A percentile compares a stretch with the other conserved stretches of the same genome.
phyloP scores from a whole-genome alignment of 2,888 invertebrate species.

The Amblyteles armatorius region DNA sequence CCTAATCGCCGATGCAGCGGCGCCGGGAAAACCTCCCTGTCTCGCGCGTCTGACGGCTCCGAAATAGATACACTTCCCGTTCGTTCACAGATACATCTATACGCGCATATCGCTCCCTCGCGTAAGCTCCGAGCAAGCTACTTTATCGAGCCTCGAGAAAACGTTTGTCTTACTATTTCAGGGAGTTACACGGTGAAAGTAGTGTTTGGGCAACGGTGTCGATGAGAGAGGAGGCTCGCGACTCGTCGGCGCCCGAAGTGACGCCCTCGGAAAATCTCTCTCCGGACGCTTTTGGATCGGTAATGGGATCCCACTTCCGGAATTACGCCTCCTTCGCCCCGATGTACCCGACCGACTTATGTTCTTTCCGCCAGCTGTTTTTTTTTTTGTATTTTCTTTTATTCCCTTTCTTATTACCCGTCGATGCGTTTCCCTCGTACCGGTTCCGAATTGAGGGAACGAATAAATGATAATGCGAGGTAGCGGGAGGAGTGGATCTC shows the following conservation, averaged over 20 bases:
- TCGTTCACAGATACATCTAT: constrained; percentile 19
- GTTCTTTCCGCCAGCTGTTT: background rate
- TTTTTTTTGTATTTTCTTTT: background rate
- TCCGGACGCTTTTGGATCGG: background rate
- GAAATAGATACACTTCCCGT: constrained; percentile 52
- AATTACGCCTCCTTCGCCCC: background rate
- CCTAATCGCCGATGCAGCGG: constrained; percentile 13
- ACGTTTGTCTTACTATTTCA: constrained; percentile 51
- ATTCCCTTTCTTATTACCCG: background rate
- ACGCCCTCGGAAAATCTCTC: constrained; percentile 6
- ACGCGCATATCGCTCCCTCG: background rate
- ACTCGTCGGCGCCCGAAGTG: background rate
- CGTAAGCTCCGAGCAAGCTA: constrained; percentile 16
- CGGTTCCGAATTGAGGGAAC: background rate
- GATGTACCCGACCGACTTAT: background rate
- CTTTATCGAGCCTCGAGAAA: constrained; percentile 44
- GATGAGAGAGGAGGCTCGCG: background rate
- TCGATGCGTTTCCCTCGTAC: background rate
- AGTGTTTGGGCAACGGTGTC: background rate
- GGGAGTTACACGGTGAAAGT: background rate
- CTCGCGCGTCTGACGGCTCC: constrained; percentile 2
- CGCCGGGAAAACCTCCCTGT: constrained; percentile 29
- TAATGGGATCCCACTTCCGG: background rate
- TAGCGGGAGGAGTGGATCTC: constrained; percentile 28
- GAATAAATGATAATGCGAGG: background rate